phyloP scores from a whole-genome alignment of 2,888 invertebrate genomes.

The Ptilodon capucinus region DNA sequence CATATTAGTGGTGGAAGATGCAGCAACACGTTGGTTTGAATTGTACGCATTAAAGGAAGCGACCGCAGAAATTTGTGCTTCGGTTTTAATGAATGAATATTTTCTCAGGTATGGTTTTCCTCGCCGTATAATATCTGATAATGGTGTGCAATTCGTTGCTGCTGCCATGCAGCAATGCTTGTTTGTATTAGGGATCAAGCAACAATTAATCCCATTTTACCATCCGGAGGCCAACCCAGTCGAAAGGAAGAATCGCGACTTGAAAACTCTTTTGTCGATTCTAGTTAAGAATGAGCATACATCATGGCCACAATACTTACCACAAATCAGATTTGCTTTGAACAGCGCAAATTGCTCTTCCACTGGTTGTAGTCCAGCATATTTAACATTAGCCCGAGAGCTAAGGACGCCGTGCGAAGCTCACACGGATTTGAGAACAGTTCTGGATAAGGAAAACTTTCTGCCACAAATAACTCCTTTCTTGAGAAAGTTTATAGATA shows the following conservation, averaged over 20 bases:
- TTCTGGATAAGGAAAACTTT: slow-evolving; percentile 9
- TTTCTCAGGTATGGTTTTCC: slow-evolving; percentile 31
- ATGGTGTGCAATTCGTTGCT: slow-evolving; percentile 26
- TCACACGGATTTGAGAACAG: slow-evolving; percentile 3
- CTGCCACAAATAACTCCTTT: slow-evolving; percentile 15
- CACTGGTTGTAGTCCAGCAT: slow-evolving; percentile 44
- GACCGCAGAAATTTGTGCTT: slow-evolving; percentile 15
- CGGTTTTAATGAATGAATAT: slow-evolving; percentile 14
- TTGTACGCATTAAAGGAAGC: slow-evolving; percentile 13
- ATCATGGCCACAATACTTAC: slow-evolving; percentile 6
- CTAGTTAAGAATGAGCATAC: slow-evolving; percentile 13
- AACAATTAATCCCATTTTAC: slow-evolving; percentile 37
- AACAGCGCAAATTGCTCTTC: slow-evolving; percentile 3
- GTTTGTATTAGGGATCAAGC: slow-evolving; percentile 18
- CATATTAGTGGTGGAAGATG: slow-evolving; percentile 22
- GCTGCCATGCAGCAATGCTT: slow-evolving; percentile 35
- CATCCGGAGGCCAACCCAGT: slow-evolving; percentile 33
- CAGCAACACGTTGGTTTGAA: slow-evolving; percentile 25
- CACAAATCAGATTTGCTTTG: slow-evolving; percentile 9
- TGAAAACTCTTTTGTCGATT: slow-evolving; percentile 14
- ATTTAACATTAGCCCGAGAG: slow-evolving; percentile 37
- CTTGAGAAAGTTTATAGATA: too few species aligned
- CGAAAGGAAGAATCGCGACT: slow-evolving; percentile 20
- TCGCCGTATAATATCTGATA: slow-evolving; percentile 22
- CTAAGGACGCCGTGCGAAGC: slow-evolving; percentile 4